phyloP scores from a whole-genome alignment of 2,113 vertebrate genomes.

The Dolichotis patagonum region DNA sequence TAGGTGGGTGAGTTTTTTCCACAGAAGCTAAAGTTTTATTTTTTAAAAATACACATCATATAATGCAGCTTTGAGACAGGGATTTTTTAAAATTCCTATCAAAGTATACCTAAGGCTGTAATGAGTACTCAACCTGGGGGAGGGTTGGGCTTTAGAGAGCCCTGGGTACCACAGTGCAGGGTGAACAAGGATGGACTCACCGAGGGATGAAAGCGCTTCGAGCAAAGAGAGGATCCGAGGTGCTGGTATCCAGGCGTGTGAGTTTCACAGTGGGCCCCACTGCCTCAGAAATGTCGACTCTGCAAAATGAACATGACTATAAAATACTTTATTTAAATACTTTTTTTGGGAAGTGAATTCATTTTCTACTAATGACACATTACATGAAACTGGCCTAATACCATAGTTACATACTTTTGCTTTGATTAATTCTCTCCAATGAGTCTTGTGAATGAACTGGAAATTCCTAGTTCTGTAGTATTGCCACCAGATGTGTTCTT shows the following conservation, averaged over 20 bases:
- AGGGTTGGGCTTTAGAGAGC: too few relatives aligned
- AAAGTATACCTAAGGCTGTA: not conserved
- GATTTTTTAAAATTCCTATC: not conserved
- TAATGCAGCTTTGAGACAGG: not conserved
- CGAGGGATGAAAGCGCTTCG: not conserved
- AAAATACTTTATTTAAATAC: not conserved
- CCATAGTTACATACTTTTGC: not conserved
- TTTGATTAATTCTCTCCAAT: not conserved
- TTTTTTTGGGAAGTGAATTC: not conserved
- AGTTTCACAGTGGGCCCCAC: not conserved
- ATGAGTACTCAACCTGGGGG: fast-evolving
- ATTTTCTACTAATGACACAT: not conserved
- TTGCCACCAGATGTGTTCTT: fast-evolving
- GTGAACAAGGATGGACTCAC: too few relatives aligned
- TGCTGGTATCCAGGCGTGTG: not conserved
- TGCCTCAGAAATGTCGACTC: not conserved
- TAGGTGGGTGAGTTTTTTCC: not conserved
- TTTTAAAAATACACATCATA: not conserved
- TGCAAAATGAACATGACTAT: not conserved
- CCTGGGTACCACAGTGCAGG: too few relatives aligned
- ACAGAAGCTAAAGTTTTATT: constrained; percentile 1
- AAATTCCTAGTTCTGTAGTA: not conserved
- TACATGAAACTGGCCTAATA: not conserved
- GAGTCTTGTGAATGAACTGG: not conserved
- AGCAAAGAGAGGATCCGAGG: not conserved